These are phyloP conservation scores for Notechis scutatus DNA, from an alignment of 2,113 vertebrate genomes.

Conservation along the genomic window DNA sequence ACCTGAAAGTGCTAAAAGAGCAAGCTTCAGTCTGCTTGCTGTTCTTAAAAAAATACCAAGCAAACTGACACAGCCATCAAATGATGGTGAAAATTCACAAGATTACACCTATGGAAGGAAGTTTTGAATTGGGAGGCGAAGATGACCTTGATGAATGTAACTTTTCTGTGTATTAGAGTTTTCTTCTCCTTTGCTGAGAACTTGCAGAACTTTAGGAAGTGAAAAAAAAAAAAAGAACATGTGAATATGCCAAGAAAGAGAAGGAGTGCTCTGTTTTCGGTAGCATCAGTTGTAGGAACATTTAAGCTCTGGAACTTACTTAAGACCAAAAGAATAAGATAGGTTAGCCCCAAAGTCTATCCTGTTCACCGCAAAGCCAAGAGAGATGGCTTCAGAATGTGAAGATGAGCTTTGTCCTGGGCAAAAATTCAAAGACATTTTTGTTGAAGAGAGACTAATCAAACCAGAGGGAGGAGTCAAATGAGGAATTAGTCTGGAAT, in stretches of 20 bases:
- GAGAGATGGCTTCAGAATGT: neutral
- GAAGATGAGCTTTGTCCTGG: neutral
- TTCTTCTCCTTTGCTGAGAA: neutral
- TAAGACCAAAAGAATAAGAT: neutral
- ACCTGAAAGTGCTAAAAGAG: constrained; percentile 22
- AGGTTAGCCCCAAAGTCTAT: neutral
- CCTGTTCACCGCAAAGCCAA: neutral
- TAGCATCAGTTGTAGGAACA: too few species aligned
- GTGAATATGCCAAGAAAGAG: neutral
- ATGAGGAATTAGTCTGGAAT: neutral
- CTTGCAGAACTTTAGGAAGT: neutral
- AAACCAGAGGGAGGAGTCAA: neutral
- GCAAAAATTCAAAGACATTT: neutral
- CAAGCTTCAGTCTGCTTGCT: neutral
- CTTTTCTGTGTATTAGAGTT: neutral
- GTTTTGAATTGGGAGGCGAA: neutral
- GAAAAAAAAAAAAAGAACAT: neutral
- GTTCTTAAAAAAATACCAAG: neutral
- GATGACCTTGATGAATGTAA: constrained; percentile 8
- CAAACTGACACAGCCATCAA: constrained; percentile 9
- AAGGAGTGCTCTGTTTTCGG: neutral
- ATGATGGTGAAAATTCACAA: constrained; percentile 12
- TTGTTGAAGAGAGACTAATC: neutral
- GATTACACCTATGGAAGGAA: neutral
- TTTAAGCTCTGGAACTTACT: neutral